Evolutionary conservation across 2,888 invertebrate genomes (phyloP).

Genomic region (Torymus auratus): DNA sequence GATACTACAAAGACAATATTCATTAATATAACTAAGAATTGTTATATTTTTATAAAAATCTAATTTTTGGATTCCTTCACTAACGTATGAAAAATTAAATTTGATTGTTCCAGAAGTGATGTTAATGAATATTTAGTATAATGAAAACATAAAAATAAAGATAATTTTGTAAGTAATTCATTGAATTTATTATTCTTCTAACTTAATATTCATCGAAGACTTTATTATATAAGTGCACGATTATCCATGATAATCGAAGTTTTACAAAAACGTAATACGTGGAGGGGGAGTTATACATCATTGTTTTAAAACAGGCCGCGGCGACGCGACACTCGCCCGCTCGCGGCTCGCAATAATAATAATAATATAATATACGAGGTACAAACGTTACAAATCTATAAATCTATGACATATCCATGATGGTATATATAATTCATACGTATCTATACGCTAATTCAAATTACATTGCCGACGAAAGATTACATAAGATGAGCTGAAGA

Average conservation of each 20-base stretch:
- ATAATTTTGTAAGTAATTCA: conserved; percentile 4
- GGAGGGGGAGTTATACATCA: neutral
- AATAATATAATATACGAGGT: conserved; percentile 11
- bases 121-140: too few relatives aligned
- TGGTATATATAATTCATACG: neutral
- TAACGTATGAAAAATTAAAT: too few relatives aligned
- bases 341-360: conserved; percentile 36
- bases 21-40: too few relatives aligned
- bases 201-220: conserved; percentile 24
- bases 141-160: conserved; percentile 2
- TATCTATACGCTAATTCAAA: too few relatives aligned
- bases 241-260: conserved; percentile 49
- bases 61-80: too few relatives aligned
- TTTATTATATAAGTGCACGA: conserved; percentile 45
- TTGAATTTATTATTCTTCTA: conserved; percentile 10
- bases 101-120: too few relatives aligned
- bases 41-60: too few relatives aligned
- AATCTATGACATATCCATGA: conserved; percentile 41
- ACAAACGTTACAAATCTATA: conserved; percentile 57
- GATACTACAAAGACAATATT: too few relatives aligned
- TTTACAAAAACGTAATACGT: conserved; percentile 44
- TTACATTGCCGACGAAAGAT: too few relatives aligned
- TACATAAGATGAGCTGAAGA: too few relatives aligned
- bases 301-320: conserved; percentile 7
- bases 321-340: neutral